These are phyloP conservation scores for Microcebus ravelobensis DNA, from an alignment of 2,113 vertebrate genomes.

Conservation along the genomic window DNA sequence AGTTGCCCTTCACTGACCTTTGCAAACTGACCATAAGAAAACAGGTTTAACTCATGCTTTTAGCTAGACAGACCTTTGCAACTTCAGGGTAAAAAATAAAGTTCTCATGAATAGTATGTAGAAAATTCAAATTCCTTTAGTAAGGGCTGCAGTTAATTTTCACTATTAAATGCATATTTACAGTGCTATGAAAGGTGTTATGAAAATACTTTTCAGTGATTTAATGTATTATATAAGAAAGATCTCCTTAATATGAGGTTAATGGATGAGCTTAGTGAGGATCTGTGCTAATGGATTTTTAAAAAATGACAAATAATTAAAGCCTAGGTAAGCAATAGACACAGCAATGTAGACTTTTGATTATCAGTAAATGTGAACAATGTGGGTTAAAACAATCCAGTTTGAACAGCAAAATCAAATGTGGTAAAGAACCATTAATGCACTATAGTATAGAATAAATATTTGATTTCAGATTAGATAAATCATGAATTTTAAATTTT, in stretches of 20 bases:
- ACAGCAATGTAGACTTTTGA: background rate
- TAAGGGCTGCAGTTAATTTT: constrained; percentile 37
- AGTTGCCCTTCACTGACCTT: constrained; percentile 67
- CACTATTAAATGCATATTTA: constrained; percentile 43
- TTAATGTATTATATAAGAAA: constrained; percentile 10
- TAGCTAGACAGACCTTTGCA: constrained; percentile 21
- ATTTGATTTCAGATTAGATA: background rate
- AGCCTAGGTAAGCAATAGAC: background rate
- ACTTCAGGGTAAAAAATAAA: constrained; percentile 42
- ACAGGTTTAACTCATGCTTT: constrained; percentile 46
- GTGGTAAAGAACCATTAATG: background rate
- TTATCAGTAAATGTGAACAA: constrained; percentile 32
- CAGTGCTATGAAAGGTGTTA: background rate
- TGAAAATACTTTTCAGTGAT: constrained; percentile 41
- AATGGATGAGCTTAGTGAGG: background rate
- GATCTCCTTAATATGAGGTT: background rate
- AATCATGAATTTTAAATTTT: constrained; percentile 10
- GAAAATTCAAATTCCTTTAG: constrained; percentile 52
- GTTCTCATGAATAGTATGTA: background rate
- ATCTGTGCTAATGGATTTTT: background rate
- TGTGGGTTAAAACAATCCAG: constrained; percentile 23
- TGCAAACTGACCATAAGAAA: constrained; percentile 61
- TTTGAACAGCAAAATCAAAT: background rate
- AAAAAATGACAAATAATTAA: constrained; percentile 28
- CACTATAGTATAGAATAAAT: background rate